Evolutionary conservation across 2,888 invertebrate species (phyloP), one percentile per base, ranked within the genome.

Genomic region (Hanleya hanleyi): DNA sequence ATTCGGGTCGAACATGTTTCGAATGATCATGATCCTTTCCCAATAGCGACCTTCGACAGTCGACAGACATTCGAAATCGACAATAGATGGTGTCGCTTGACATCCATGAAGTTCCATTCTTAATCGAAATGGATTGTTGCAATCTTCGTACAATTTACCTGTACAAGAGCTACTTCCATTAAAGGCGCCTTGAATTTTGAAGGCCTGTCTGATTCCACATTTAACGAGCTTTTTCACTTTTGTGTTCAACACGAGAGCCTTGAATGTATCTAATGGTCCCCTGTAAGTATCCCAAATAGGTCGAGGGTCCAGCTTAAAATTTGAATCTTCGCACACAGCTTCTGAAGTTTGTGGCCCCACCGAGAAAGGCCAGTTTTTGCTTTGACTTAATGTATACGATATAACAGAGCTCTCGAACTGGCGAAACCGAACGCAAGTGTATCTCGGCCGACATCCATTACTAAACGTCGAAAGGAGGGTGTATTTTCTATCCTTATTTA

Each of bases 381-480:
- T 85, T 51, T 82, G 81, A 29, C 84, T 79, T 7, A 86, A 68
- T 7, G 82, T 77, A 69, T 81, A 83, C 0, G 81, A 78, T 51
- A 84, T 62, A 1, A 83, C 83, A 26, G 81, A 81, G 1, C 80
- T 81, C 0, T 75, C 77, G 0, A 83, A 70, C n/a, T 78, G 69
- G 33, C 76, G 74, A n/a, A 87, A 74, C 47, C 78, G 69, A 18
- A 85, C n/a, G 68, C 86, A 87, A 7, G 85, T 83, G 69, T 81
- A 84, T 12, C 86, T 69, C 6, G 86, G 86, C n/a, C 85, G 72
- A 67, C 86, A 87, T 6, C 86, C 86, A 69, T 87, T 86, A 49
- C 72, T 70, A 65, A 81, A 84, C 29, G 81, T 65, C 12, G 86
- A 84, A 29, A 84, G 74, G 0, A 85, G 79, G 18, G 85, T 82